These are phyloP conservation scores for Notothenia coriiceps DNA, from an alignment of 2,113 vertebrate genomes.

Conservation along the genomic window DNA sequence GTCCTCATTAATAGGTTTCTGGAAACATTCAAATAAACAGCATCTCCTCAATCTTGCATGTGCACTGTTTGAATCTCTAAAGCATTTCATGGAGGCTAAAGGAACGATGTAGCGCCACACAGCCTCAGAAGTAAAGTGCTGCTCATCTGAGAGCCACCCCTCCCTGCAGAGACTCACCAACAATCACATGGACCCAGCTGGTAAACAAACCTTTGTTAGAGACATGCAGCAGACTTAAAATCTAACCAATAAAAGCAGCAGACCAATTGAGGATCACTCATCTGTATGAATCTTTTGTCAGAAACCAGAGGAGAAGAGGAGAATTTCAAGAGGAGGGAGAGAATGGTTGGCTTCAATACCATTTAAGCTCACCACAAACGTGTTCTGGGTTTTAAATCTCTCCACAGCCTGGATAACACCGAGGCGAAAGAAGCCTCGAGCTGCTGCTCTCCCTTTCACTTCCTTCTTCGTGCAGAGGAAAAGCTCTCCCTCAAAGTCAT, in stretches of 20 bases:
- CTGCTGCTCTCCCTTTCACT: slow-evolving; percentile 6
- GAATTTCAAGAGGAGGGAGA: slow-evolving; percentile 66
- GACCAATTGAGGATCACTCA: slow-evolving; percentile 43
- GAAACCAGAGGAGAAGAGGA: slow-evolving; percentile 46
- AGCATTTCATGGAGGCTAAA: slow-evolving; percentile 52
- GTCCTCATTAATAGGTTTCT: slow-evolving; percentile 49
- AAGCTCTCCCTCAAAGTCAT: slow-evolving; percentile 75
- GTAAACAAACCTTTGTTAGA: slow-evolving; percentile 29
- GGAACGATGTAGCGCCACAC: slow-evolving; percentile 20
- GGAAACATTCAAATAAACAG: slow-evolving; percentile 65
- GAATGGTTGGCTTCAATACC: slow-evolving; percentile 73
- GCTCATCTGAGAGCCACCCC: slow-evolving; percentile 39
- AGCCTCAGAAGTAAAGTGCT: slow-evolving; percentile 72
- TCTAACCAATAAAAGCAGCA: slow-evolving; percentile 23
- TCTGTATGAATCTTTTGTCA: slow-evolving; percentile 18
- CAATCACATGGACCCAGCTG: slow-evolving; percentile 30
- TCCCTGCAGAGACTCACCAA: slow-evolving; percentile 40
- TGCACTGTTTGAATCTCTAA: slow-evolving; percentile 49
- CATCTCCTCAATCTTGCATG: slow-evolving; percentile 22
- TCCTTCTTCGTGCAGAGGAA: slow-evolving; percentile 45
- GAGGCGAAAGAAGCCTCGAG: slow-evolving; percentile 38
- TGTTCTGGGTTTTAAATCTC: slow-evolving; percentile 73
- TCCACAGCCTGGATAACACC: slow-evolving; percentile 37
- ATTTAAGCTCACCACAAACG: slow-evolving; percentile 70
- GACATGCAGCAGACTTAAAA: slow-evolving; percentile 21